Evolutionary conservation across 2,797 vertebrate genomes (phyloP).

Genomic region (Oryzias sinensis): DNA sequence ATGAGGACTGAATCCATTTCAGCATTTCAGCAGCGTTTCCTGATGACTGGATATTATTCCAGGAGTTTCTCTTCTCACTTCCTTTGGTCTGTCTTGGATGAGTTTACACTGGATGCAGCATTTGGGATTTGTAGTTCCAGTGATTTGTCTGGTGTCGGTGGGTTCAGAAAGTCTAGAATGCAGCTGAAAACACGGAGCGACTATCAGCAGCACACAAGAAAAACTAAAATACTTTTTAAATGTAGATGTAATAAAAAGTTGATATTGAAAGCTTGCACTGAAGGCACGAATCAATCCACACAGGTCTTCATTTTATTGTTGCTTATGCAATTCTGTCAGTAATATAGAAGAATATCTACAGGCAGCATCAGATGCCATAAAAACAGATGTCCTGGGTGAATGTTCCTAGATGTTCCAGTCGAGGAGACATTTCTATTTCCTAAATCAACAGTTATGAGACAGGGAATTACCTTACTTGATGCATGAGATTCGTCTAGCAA

Average conservation of each 20-base stretch:
- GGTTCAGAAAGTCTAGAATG: too few relatives aligned
- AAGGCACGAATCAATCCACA: constrained; percentile 13
- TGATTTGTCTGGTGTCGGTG: too few relatives aligned
- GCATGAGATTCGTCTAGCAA: neutral
- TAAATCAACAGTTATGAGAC: neutral
- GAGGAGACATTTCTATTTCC: neutral
- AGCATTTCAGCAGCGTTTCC: constrained; percentile 5
- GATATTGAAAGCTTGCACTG: constrained; percentile 13
- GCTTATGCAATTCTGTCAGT: constrained; percentile 29
- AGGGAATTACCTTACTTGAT: constrained; percentile 7
- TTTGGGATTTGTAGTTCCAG: too few relatives aligned
- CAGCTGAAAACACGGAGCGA: neutral
- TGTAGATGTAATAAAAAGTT: constrained; percentile 49
- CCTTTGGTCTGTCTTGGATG: too few relatives aligned
- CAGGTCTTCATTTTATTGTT: constrained; percentile 36
- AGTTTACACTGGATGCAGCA: too few relatives aligned
- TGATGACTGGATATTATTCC: neutral
- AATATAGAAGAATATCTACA: constrained; percentile 23
- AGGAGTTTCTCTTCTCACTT: too few relatives aligned
- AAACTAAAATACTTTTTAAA: constrained; percentile 7
- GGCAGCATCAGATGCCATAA: constrained; percentile 8
- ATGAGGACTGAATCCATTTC: constrained; percentile 26
- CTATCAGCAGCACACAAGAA: neutral
- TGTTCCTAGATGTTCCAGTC: neutral
- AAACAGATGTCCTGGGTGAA: constrained; percentile 3